Base-by-base conservation (phyloP, 2,113 vertebrate genomes). In the Stegastes partitus region DNA sequence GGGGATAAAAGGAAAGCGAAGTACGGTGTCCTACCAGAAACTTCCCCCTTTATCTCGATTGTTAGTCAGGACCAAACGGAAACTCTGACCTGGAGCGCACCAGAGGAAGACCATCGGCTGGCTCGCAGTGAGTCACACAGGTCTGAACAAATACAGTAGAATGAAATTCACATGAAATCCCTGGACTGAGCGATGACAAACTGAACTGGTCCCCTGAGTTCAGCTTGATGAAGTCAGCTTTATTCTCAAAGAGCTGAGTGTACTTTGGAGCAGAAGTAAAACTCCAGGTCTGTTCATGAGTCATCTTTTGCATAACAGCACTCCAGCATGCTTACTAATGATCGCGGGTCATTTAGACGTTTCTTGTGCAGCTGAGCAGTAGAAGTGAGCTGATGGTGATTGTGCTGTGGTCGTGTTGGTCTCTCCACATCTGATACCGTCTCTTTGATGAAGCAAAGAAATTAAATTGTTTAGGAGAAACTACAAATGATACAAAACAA, bases 401-500 rank as follows among this genome's bases (percentile, higher is more conserved):
- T 91, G 90, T 89, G 83, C 79, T 82, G 10, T 21, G 57, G 72
- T 70, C 51, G 80, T 49, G 58, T 68, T 39, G 44, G 57, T 37
- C 19, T 77, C 71, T 64, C 67, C 44, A 66, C 50, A 44, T 64
- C 77, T n/a, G 47, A 25, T 56, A 70, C 62, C 75, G 82, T 81
- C 68, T 65, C 69, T 75, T 69, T 39, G 26, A 81, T 34, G 49
- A 79, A 64, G 53, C 34, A 62, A 54, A 18, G 59, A 62, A 64
- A 39, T 66, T 26, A 26, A 56, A 31, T 45, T 21, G 28, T 67
- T 81, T 31, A 49, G 54, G 62, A 91, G 82, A 85, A 90, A 87
- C 85, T 93, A 90, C 79, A 14, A 93, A 87, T 79, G 68, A 91
- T 90, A 92, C 91, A 93, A 89, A 82, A 89, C 77, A 83, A 84